Percentiles rank a stretch among this genome's conserved stretches.
These are phyloP conservation scores for Chirona hameri DNA, from an alignment of 2,888 invertebrate genomes.

Conservation along the genomic window DNA sequence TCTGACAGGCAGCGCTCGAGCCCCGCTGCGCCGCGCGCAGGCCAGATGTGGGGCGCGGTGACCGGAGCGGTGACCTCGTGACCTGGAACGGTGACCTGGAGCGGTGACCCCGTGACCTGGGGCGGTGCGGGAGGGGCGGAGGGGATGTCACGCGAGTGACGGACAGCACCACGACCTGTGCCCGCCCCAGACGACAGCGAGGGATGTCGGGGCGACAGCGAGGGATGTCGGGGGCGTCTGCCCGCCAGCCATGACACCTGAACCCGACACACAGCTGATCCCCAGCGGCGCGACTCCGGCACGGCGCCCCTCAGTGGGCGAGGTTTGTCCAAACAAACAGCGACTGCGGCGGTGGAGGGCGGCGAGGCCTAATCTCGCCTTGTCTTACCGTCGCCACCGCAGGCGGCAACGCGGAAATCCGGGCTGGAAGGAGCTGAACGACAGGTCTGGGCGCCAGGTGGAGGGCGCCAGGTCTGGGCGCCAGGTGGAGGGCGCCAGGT, in stretches of 20 bases:
- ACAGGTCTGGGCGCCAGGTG: too few relatives aligned
- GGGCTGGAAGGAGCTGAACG: neutral
- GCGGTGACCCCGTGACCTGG: too few relatives aligned
- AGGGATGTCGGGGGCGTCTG: neutral
- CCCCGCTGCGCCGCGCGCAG: neutral
- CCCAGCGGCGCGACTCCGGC: too few relatives aligned
- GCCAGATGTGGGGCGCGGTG: neutral
- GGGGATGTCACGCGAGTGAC: neutral
- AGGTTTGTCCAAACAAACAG: constrained; percentile 1
- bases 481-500: too few relatives aligned
- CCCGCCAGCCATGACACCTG: neutral
- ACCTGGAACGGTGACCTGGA: too few relatives aligned
- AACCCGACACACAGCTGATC: neutral
- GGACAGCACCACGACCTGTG: neutral
- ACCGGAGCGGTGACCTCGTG: too few relatives aligned
- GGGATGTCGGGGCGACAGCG: neutral
- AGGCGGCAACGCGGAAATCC: neutral
- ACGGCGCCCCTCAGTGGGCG: neutral
- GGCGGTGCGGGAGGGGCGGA: too few relatives aligned
- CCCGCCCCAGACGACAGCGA: neutral
- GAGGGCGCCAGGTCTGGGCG: neutral
- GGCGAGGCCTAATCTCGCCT: neutral
- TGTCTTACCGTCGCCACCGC: neutral
- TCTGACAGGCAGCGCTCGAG: neutral
- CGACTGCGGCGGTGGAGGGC: neutral